Evolutionary conservation across 2,113 vertebrate genomes (phyloP).

Genomic region (Capreolus pygargus): DNA sequence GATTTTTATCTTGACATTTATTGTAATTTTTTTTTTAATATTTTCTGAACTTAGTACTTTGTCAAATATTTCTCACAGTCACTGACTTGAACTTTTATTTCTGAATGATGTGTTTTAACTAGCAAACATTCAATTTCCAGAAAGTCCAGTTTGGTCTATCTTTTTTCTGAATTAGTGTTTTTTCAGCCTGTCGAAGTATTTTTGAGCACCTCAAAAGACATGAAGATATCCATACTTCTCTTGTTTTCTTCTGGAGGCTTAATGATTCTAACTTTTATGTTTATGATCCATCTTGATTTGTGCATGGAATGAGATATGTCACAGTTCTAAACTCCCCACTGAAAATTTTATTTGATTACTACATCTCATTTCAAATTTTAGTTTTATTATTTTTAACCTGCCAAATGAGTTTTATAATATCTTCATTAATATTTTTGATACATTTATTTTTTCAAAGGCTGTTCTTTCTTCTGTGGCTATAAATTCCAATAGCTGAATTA

Average conservation of each 20-base stretch:
- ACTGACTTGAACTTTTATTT: background rate
- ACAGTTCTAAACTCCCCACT: background rate
- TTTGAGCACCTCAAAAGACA: background rate
- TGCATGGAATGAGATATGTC: background rate
- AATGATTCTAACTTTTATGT: background rate
- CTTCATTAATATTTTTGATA: background rate
- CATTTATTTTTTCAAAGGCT: background rate
- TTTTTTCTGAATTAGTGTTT: background rate
- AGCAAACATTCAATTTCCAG: background rate
- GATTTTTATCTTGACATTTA: background rate
- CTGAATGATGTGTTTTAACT: background rate
- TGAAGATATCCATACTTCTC: background rate
- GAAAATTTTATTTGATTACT: background rate
- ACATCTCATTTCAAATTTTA: background rate
- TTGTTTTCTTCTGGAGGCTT: background rate
- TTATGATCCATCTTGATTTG: background rate
- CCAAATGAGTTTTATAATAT: background rate
- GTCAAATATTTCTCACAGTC: background rate
- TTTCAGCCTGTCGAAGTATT: background rate
- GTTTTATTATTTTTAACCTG: background rate
- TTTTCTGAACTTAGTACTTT: background rate
- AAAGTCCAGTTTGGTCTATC: background rate
- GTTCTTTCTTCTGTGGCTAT: background rate
- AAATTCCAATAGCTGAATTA: background rate
- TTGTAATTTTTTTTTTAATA: background rate